Evolutionary conservation across 2,113 vertebrate species (phyloP), one percentile per base, ranked within the genome.

Genomic region (Aspidoscelis tigris): DNA sequence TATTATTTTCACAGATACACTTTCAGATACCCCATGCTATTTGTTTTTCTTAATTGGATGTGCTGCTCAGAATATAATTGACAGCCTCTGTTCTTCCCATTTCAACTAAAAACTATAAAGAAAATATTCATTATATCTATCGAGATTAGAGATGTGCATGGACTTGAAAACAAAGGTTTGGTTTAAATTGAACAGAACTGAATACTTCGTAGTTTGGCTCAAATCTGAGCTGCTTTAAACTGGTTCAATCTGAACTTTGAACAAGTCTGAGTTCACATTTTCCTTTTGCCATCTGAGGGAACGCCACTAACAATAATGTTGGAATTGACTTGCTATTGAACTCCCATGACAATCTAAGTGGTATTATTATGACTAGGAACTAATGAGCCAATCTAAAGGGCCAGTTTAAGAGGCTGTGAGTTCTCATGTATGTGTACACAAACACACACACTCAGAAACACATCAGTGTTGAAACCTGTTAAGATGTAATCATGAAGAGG

Each of bases 1-100:
- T 72, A 44, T 86, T 88, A 9, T 4, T 83, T 0, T 84, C 7
- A n/a, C 69, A 77, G 64, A 87, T 20, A n/a, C 76, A 76, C 43
- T 86, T 76, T 77, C 81, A 73, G 84, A 66, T 50, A 58, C 86
- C 9, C 41, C 1, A 61, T 84, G 1, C 65, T 64, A 47, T 71
- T 79, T 85, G 80, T 78, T 77, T 24, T 84, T 88, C 64, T 75
- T 0, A 72, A 73, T 73, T 68, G 89, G 82, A 76, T 7, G 9
- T 88, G 53, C 71, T 82, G 7, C 71, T 81, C 53, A 73, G 50
- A 39, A 53, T 83, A 58, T 84, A 26, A n/a, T 64, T 41, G 74
- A 78, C 61, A 72, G 20, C 8, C 44, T 53, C 71, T 71, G 43
- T 41, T 88, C 16, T 5, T 83, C 58, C 24, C 8, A 70, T 55